These are phyloP conservation scores for Metacarcinus magister DNA, from an alignment of 2,888 invertebrate species.

Conservation along the genomic window DNA sequence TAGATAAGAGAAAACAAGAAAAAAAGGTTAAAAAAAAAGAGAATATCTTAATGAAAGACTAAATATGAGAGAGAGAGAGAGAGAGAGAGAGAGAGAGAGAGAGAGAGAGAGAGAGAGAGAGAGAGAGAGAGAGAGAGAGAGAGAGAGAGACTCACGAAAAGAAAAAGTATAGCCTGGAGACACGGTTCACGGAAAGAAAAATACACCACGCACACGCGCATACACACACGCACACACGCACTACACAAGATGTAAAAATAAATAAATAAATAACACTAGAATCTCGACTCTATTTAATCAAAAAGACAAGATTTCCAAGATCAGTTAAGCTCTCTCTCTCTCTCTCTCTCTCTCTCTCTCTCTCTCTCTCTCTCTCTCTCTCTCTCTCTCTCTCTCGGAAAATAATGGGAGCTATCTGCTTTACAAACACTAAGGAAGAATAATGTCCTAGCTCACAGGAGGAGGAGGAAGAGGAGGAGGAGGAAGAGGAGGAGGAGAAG, in stretches of 20 bases:
- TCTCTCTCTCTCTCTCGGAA: neutral
- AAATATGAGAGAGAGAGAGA: neutral
- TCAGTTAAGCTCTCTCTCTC: neutral
- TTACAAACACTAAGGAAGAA: neutral
- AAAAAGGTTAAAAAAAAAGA: neutral
- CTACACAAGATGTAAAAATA: neutral
- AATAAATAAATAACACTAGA: neutral
- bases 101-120: slow-evolving; percentile 26
- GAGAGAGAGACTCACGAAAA: neutral
- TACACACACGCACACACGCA: neutral
- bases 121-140: slow-evolving; percentile 17
- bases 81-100: neutral
- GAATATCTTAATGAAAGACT: neutral
- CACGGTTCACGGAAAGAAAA: neutral
- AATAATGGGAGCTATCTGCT: too few species aligned
- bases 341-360: slow-evolving; percentile 42
- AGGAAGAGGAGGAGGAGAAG: neutral
- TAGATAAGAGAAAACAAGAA: neutral
- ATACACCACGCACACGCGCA: neutral
- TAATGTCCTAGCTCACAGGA: neutral
- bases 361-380: slow-evolving; percentile 40
- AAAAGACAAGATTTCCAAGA: neutral
- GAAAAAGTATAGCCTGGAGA: slow-evolving; percentile 3
- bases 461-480: neutral
- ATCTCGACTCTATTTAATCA: neutral